Evolutionary conservation across 2,888 invertebrate genomes (phyloP).

Genomic region (Pocota personata): DNA sequence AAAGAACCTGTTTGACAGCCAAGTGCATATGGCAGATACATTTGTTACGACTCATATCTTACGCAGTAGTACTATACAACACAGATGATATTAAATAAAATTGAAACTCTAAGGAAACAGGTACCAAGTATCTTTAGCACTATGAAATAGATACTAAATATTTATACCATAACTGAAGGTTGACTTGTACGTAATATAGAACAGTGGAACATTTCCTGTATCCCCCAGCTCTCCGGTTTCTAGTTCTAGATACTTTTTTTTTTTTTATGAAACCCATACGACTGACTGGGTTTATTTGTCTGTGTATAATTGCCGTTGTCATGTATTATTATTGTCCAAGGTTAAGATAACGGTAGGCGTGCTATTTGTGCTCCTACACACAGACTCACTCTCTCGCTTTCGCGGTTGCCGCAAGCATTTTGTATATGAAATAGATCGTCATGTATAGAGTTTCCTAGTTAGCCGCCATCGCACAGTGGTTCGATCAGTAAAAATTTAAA

Average conservation of each 20-base stretch:
- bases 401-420: neutral
- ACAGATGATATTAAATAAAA: slow-evolving; percentile 35
- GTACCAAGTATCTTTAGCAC: slow-evolving; percentile 25
- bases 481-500: neutral
- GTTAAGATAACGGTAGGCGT: slow-evolving; percentile 74
- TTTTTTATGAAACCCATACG: neutral
- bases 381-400: neutral
- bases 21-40: slow-evolving; percentile 18
- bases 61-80: neutral
- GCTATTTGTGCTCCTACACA: slow-evolving; percentile 48
- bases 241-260: slow-evolving; percentile 35
- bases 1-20: slow-evolving; percentile 56
- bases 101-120: slow-evolving; percentile 49
- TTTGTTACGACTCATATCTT: slow-evolving; percentile 4
- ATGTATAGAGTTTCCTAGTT: slow-evolving; percentile 23
- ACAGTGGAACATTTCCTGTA: slow-evolving; percentile 74
- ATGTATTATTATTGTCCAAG: slow-evolving; percentile 71
- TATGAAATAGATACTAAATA: slow-evolving; percentile 32
- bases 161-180: slow-evolving; percentile 56
- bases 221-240: slow-evolving; percentile 34
- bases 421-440: slow-evolving; percentile 19
- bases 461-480: neutral
- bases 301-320: slow-evolving; percentile 23
- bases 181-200: slow-evolving; percentile 69
- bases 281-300: neutral